These are phyloP conservation scores for Picathartes gymnocephalus DNA, from an alignment of 2,113 vertebrate genomes.

Conservation along the genomic window DNA sequence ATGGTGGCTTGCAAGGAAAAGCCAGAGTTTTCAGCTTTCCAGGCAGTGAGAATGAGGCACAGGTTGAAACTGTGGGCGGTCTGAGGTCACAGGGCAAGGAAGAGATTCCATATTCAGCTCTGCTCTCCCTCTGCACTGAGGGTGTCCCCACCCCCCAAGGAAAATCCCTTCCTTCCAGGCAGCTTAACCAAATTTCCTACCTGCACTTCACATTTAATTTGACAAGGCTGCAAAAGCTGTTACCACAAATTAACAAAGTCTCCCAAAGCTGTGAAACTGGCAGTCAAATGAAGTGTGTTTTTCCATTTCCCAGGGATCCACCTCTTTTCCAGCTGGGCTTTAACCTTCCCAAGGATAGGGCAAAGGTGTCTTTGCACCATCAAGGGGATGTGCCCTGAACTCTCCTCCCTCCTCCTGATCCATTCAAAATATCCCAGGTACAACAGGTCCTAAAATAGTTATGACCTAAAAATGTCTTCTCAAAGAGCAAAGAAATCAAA, in stretches of 20 bases:
- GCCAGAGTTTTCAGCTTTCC: background rate
- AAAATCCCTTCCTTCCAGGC: background rate
- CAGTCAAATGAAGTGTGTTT: background rate
- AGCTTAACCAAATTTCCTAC: background rate
- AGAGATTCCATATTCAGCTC: background rate
- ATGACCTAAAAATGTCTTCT: background rate
- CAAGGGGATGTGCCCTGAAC: background rate
- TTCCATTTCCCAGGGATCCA: background rate
- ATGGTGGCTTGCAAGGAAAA: background rate
- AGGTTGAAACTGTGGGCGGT: background rate
- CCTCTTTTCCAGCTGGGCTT: background rate
- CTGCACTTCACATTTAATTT: background rate
- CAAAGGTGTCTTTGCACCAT: background rate
- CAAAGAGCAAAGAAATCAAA: background rate
- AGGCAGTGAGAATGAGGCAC: background rate
- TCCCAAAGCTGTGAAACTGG: slow-evolving; percentile 25
- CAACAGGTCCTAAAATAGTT: background rate
- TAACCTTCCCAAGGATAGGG: background rate
- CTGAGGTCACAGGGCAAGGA: background rate
- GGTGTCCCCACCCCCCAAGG: background rate
- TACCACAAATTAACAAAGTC: background rate
- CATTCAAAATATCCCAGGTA: background rate
- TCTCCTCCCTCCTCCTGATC: background rate
- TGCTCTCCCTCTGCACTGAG: background rate
- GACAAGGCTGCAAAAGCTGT: background rate